phyloP scores from a whole-genome alignment of 1,140 invertebrate genomes.

The Polyergus mexicanus region DNA sequence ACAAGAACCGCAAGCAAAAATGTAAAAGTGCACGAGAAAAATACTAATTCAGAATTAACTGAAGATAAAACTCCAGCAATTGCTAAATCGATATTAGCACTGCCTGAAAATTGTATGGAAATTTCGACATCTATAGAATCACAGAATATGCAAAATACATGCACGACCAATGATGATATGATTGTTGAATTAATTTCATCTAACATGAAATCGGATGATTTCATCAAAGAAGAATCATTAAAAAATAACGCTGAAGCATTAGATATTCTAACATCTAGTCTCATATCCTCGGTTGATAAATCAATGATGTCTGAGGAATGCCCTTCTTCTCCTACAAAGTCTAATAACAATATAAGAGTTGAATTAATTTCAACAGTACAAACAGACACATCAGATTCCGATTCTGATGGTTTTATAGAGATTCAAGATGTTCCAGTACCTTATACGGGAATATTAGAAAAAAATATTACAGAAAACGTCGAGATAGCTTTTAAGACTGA shows the following conservation, averaged over 20 bases:
- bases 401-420: constrained; percentile 85
- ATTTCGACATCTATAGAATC: background rate
- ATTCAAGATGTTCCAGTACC: constrained; percentile 78
- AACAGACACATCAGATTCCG: constrained; percentile 72
- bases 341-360: constrained; percentile 9
- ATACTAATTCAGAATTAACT: background rate
- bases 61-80: background rate
- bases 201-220: constrained; percentile 16
- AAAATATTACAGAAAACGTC: constrained; percentile 61
- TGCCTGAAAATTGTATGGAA: background rate
- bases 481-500: constrained; percentile 79
- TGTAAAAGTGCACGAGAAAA: background rate
- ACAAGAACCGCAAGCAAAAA: background rate
- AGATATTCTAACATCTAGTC: background rate
- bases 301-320: background rate
- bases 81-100: background rate
- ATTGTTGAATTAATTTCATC: constrained; percentile 9
- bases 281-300: background rate
- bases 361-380: constrained; percentile 19
- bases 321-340: constrained; percentile 46
- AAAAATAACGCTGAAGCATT: background rate
- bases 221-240: background rate
- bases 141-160: background rate
- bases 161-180: background rate
- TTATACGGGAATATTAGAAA: constrained; percentile 35